Evolutionary conservation across 2,113 vertebrate genomes (phyloP).

Genomic region (Sebastes fasciatus): DNA sequence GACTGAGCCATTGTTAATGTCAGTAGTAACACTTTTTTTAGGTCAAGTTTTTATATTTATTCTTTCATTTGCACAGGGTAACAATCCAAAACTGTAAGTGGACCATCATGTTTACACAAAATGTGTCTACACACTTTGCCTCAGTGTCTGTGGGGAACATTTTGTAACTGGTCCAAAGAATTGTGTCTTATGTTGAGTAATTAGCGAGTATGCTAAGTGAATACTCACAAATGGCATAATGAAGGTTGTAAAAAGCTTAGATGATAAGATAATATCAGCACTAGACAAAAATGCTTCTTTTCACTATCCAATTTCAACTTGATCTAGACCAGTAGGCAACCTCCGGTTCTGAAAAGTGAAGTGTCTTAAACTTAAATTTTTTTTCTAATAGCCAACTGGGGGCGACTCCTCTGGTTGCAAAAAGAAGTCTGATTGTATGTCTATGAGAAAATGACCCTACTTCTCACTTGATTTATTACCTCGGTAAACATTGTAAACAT

Average conservation of each 20-base stretch:
- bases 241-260: not conserved
- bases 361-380: too few species aligned
- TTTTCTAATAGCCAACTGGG: too few species aligned
- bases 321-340: not conserved
- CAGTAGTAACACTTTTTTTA: not conserved
- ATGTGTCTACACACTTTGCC: not conserved
- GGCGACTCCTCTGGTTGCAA: too few species aligned
- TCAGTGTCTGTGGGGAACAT: not conserved
- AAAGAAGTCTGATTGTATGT: too few species aligned
- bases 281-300: not conserved
- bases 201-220: not conserved
- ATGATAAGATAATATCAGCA: not conserved
- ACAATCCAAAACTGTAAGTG: not conserved
- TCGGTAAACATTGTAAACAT: too few species aligned
- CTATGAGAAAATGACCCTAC: too few species aligned
- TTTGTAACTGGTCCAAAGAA: not conserved
- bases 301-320: not conserved
- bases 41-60: not conserved
- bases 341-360: too few species aligned
- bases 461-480: too few species aligned
- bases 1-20: not conserved
- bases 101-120: not conserved
- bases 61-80: conserved; percentile 14
- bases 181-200: not conserved
- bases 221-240: not conserved